These are phyloP conservation scores for Andricus grossulariae DNA, from an alignment of 1,140 invertebrate genomes.

Conservation along the genomic window DNA sequence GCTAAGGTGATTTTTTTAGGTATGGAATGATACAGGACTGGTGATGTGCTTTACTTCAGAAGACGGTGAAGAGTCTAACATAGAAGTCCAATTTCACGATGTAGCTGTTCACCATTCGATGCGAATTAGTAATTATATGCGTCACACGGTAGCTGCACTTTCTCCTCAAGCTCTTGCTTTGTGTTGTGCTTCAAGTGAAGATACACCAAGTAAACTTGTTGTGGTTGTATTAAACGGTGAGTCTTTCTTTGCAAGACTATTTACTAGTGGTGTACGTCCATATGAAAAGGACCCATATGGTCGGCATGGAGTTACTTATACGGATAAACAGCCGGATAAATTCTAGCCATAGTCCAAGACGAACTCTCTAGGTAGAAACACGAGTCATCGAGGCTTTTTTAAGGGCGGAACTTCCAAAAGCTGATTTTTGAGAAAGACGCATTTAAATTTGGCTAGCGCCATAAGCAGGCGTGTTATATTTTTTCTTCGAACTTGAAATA, in stretches of 20 bases:
- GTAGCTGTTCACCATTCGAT: constrained; percentile 91
- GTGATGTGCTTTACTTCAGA: constrained; percentile 84
- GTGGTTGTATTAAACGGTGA: constrained; percentile 69
- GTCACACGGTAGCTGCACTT: constrained; percentile 89
- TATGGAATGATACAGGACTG: constrained; percentile 93
- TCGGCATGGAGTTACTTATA: too few species aligned
- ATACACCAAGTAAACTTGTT: constrained; percentile 73
- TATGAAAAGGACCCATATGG: too few species aligned
- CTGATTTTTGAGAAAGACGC: too few species aligned
- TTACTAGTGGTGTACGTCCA: background rate
- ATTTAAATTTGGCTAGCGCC: too few species aligned
- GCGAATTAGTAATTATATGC: constrained; percentile 89
- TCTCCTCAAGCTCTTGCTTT: constrained; percentile 87
- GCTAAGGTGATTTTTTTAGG: constrained; percentile 65
- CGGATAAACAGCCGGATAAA: too few species aligned
- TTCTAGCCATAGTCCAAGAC: too few species aligned
- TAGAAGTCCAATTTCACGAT: constrained; percentile 98
- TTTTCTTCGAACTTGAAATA: too few species aligned
- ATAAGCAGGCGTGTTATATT: too few species aligned
- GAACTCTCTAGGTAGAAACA: too few species aligned
- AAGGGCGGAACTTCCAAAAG: too few species aligned
- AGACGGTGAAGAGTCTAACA: constrained; percentile 82
- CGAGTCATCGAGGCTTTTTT: too few species aligned
- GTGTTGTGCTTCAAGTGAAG: constrained; percentile 81
- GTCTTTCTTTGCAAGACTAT: background rate